Evolutionary conservation across 2,113 vertebrate species (phyloP), one percentile per base, ranked within the genome.

Genomic region (Geothlypis trichas): DNA sequence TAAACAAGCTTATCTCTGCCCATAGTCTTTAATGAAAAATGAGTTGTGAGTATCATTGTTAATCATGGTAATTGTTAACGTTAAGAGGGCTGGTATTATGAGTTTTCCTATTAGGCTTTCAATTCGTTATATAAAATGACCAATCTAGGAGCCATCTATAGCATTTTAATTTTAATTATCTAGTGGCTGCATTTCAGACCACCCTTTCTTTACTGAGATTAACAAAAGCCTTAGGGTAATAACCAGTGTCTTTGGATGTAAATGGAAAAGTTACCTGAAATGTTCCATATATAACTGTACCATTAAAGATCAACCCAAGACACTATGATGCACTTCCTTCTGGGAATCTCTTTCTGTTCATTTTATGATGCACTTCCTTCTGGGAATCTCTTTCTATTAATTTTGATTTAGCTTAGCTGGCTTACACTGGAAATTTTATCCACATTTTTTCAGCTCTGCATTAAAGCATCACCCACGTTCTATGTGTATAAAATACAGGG

Each of bases 51-150:
- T 98, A 98, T 98, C 98, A 98, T 97, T 99, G 98, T 99, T 98
- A 98, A 98, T 99, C 98, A 98, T 98, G 98, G 98, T 98, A 99
- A 98, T 98, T 98, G 98, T 98, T 98, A 98, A 98, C 98, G 98
- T 98, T 99, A 98, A 98, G 98, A 97, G 98, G 98, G 96, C 97
- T 97, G 97, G 94, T 98, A 98, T 98, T 98, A 97, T 97, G 98
- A 97, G 96, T 98, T 98, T 98, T 97, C 98, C 98, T 98, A 98
- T 98, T 98, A 98, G 98, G 97, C 97, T 98, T 98, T 98, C 98
- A 97, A 98, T 98, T 98, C 98, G 97, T 98, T 97, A 98, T 97
- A 97, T 98, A 98, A 98, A 98, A 97, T 81, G 98, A 98, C 97
- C 97, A 98, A 97, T 96, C 98, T 98, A 97, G 95, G 97, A 97